phyloP scores from a whole-genome alignment of 2,113 vertebrate genomes.

The Tylochromis polylepis region DNA sequence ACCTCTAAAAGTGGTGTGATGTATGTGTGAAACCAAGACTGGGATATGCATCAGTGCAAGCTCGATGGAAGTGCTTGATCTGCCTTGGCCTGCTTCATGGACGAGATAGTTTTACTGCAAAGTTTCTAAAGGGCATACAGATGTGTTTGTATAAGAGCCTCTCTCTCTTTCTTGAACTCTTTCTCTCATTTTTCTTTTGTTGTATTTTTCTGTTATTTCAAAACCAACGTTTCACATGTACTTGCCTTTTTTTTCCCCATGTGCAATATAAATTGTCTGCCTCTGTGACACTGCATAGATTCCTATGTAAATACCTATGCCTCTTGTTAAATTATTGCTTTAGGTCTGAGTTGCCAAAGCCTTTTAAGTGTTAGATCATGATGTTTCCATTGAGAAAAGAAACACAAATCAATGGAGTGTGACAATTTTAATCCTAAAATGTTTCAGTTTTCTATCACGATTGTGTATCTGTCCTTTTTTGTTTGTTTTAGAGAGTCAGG shows the following conservation, averaged over 20 bases:
- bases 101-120: slow-evolving; percentile 18
- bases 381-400: slow-evolving; percentile 3
- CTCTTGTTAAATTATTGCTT: slow-evolving; percentile 59
- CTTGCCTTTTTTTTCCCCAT: slow-evolving; percentile 51
- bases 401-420: background rate
- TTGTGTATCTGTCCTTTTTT: slow-evolving; percentile 44
- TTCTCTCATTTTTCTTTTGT: background rate
- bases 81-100: slow-evolving; percentile 7
- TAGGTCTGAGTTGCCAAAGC: slow-evolving; percentile 34
- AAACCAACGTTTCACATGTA: slow-evolving; percentile 46
- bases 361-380: slow-evolving; percentile 27
- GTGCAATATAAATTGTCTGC: slow-evolving; percentile 67
- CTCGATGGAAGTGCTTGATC: slow-evolving; percentile 1
- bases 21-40: background rate
- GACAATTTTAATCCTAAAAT: slow-evolving; percentile 22
- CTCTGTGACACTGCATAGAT: slow-evolving; percentile 54
- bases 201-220: slow-evolving; percentile 24
- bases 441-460: slow-evolving; percentile 38
- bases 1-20: slow-evolving; percentile 1
- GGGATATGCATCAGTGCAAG: slow-evolving; percentile 2
- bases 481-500: slow-evolving; percentile 49
- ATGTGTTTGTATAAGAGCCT: slow-evolving; percentile 1
- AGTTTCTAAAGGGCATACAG: slow-evolving; percentile 38
- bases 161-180: background rate
- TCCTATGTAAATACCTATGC: slow-evolving; percentile 58